Evolutionary conservation across 2,113 vertebrate species (phyloP).

Genomic region (Ivindomyrus marchei): DNA sequence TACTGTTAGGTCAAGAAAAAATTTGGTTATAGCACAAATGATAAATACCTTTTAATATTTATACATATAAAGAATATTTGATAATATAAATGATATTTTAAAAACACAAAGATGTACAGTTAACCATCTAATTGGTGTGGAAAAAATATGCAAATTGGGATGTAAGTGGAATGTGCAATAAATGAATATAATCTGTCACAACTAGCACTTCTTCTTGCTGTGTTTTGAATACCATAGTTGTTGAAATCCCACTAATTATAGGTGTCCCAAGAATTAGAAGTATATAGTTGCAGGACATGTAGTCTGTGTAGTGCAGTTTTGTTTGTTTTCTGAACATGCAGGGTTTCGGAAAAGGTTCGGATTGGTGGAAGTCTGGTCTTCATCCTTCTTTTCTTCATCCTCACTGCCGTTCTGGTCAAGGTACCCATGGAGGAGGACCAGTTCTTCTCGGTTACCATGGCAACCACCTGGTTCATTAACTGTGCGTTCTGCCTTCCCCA

Average conservation of each 20-base stretch:
- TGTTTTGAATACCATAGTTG: background rate
- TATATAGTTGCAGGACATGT: background rate
- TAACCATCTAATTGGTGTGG: background rate
- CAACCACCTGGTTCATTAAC: slow-evolving; percentile 78
- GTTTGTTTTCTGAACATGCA: slow-evolving; percentile 32
- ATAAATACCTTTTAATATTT: too few relatives aligned
- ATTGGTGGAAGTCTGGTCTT: slow-evolving; percentile 69
- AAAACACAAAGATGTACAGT: background rate
- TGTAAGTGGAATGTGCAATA: background rate
- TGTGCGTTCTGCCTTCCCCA: slow-evolving; percentile 67
- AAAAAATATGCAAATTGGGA: background rate
- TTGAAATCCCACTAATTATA: background rate
- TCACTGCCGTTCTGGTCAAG: slow-evolving; percentile 72
- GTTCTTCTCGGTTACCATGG: slow-evolving; percentile 76
- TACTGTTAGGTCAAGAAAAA: too few relatives aligned
- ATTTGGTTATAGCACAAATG: too few relatives aligned
- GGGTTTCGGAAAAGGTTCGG: slow-evolving; percentile 71
- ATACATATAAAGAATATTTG: background rate
- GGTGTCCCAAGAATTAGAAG: background rate
- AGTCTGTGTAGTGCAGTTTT: background rate
- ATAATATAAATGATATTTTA: background rate
- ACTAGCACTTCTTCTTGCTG: background rate
- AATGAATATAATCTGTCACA: background rate
- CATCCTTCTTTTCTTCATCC: slow-evolving; percentile 73
- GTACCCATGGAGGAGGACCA: slow-evolving; percentile 53